phyloP scores from a whole-genome alignment of 1,140 invertebrate genomes.

The Drosophila simulans region DNA sequence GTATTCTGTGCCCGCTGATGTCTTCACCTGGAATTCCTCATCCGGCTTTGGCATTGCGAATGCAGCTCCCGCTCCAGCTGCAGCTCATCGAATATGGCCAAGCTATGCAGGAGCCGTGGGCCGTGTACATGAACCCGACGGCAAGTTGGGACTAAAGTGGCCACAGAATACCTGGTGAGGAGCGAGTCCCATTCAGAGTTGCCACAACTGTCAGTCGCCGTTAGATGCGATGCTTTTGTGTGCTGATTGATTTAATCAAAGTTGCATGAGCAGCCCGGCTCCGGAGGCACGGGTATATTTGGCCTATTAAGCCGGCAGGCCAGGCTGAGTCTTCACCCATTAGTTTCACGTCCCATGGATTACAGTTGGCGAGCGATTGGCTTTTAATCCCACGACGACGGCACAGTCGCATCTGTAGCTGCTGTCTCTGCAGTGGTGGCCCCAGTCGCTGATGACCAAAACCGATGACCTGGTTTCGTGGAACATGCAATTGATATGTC shows the following conservation, averaged over 20 bases:
- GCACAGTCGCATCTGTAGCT: conserved; percentile 38
- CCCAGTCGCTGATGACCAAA: conserved; percentile 65
- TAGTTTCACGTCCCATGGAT: conserved; percentile 54
- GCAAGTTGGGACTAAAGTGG: conserved; percentile 19
- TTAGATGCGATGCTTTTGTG: conserved; percentile 71
- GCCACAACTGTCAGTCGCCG: conserved; percentile 64
- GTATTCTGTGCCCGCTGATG: conserved; percentile 35
- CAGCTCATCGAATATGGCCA: conserved; percentile 63
- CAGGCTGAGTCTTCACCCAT: conserved; percentile 45
- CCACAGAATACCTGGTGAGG: conserved; percentile 8
- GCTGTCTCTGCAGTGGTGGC: conserved; percentile 11
- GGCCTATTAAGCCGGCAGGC: conserved; percentile 67
- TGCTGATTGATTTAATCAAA: conserved; percentile 83
- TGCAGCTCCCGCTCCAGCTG: conserved; percentile 61
- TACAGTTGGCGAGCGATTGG: conserved; percentile 52
- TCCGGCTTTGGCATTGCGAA: conserved; percentile 73
- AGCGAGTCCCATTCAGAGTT: conserved; percentile 29
- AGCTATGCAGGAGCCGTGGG: conserved; percentile 39
- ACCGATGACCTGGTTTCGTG: conserved; percentile 71
- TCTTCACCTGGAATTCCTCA: conserved; percentile 55
- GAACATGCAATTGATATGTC: conserved; percentile 79
- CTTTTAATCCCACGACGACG: conserved; percentile 46
- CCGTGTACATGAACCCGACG: conserved; percentile 1
- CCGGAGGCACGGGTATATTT: background rate
- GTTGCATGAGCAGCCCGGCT: conserved; percentile 56